Conservation (phyloP, 1,140 invertebrate genomes). For the Bemisia tabaci region DNA sequence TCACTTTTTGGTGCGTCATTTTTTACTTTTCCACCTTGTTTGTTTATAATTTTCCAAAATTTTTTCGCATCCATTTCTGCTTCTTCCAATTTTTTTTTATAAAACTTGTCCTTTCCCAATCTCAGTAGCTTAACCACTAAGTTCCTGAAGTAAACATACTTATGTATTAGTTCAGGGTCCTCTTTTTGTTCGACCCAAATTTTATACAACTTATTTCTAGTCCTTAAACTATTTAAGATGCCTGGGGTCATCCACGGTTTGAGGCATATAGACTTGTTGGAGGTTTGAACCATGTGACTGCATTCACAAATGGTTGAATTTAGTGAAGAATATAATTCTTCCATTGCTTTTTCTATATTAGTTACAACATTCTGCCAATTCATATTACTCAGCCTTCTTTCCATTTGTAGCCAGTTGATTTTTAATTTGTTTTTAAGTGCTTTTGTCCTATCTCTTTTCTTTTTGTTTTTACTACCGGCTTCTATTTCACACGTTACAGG, state of each 20-base stretch:
- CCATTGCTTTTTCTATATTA: too few relatives aligned
- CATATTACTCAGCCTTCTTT: too few relatives aligned
- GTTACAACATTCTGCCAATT: too few relatives aligned
- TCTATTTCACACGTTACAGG: too few relatives aligned
- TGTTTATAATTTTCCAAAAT: conserved; percentile 2
- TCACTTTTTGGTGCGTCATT: background rate
- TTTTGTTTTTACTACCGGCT: too few relatives aligned
- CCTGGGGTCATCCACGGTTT: conserved; percentile 1
- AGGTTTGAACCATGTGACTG: too few relatives aligned
- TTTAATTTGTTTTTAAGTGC: too few relatives aligned
- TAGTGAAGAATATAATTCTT: too few relatives aligned
- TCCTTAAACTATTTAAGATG: conserved; percentile 4
- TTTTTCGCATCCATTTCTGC: background rate
- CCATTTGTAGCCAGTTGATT: too few relatives aligned
- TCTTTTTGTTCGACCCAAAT: background rate
- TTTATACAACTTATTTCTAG: background rate
- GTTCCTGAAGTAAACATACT: conserved; percentile 4
- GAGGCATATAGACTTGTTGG: conserved; percentile 5
- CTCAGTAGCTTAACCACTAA: background rate
- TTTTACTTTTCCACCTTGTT: background rate
- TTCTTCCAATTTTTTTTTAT: conserved; percentile 4
- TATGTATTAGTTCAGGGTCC: conserved; percentile 5
- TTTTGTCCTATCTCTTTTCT: too few relatives aligned
- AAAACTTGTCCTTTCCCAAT: background rate
- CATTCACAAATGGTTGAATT: too few relatives aligned